These are phyloP conservation scores for Caenorhabditis remanei DNA, from an alignment of 1,140 invertebrate genomes.

Conservation along the genomic window DNA sequence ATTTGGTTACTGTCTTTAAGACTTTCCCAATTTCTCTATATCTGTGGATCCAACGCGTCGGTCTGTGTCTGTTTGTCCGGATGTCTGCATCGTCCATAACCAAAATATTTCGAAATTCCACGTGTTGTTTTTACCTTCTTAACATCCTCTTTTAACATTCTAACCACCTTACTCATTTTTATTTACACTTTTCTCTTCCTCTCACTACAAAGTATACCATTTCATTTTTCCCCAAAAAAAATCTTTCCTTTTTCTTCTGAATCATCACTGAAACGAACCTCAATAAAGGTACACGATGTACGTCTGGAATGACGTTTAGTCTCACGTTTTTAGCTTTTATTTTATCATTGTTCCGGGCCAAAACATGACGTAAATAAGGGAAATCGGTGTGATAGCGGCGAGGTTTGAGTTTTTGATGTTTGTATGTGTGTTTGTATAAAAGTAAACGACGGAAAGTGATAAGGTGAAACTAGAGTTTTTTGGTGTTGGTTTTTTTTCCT, in stretches of 20 bases:
- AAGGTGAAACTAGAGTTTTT: neutral
- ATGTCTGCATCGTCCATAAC: too few species aligned
- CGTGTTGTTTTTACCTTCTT: too few species aligned
- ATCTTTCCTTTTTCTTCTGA: neutral
- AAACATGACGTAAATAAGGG: slow-evolving; percentile 23
- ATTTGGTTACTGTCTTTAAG: too few species aligned
- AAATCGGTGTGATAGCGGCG: neutral
- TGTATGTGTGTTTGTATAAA: neutral
- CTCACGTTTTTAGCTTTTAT: neutral
- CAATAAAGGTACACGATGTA: neutral
- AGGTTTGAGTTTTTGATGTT: neutral
- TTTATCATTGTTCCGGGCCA: slow-evolving; percentile 9
- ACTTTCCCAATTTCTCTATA: too few species aligned
- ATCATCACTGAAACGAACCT: neutral
- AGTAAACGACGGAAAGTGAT: neutral
- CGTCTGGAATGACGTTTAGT: slow-evolving; percentile 6
- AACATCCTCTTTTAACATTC: too few species aligned
- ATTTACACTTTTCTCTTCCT: neutral
- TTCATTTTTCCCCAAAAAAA: neutral
- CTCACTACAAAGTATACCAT: too few species aligned
- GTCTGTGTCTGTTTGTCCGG: too few species aligned
- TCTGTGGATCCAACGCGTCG: too few species aligned
- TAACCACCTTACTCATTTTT: neutral
- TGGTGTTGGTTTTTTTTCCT: too few species aligned
- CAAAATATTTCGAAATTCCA: too few species aligned